Evolutionary conservation across 2,888 invertebrate genomes (phyloP).

Genomic region (Geotrupes spiniger): DNA sequence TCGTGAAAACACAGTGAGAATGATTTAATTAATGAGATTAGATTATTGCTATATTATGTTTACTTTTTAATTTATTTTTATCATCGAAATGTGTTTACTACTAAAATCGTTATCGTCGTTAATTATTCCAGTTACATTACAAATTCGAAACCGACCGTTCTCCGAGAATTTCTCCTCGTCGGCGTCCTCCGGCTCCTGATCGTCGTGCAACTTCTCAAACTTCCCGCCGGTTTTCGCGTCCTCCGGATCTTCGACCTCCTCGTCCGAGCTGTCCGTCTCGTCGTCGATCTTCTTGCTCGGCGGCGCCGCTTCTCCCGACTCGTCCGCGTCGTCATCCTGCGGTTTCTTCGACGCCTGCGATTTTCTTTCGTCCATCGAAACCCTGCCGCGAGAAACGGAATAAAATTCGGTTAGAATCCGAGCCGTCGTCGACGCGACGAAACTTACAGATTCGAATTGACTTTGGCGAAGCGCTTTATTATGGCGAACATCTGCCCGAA

Average conservation of each 20-base stretch:
- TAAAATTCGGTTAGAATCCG: not conserved
- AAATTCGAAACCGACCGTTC: constrained; percentile 29
- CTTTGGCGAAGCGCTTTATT: constrained; percentile 60
- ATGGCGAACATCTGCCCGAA: constrained; percentile 64
- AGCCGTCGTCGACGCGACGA: not conserved
- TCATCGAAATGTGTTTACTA: no score
- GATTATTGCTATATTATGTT: no score
- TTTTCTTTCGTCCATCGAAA: constrained; percentile 38
- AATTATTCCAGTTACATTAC: no score
- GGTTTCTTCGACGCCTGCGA: constrained; percentile 33
- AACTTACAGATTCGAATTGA: constrained; percentile 54
- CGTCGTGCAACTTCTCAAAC: constrained; percentile 46
- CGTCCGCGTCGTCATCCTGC: constrained; percentile 45
- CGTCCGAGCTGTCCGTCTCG: constrained; percentile 59
- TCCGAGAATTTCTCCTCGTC: constrained; percentile 46
- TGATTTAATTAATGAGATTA: no score
- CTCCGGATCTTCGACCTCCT: constrained; percentile 62
- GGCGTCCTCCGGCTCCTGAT: constrained; percentile 54
- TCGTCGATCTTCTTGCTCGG: constrained; percentile 29
- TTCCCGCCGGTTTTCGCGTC: constrained; percentile 49
- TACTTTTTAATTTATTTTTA: no score
- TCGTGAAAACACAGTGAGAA: no score
- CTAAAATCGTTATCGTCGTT: no score
- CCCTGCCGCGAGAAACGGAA: constrained; percentile 1
- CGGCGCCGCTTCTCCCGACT: constrained; percentile 37